Evolutionary conservation across 1,140 invertebrate genomes (phyloP), one percentile per base, ranked within the genome.

Genomic region (Heliconius himera): DNA sequence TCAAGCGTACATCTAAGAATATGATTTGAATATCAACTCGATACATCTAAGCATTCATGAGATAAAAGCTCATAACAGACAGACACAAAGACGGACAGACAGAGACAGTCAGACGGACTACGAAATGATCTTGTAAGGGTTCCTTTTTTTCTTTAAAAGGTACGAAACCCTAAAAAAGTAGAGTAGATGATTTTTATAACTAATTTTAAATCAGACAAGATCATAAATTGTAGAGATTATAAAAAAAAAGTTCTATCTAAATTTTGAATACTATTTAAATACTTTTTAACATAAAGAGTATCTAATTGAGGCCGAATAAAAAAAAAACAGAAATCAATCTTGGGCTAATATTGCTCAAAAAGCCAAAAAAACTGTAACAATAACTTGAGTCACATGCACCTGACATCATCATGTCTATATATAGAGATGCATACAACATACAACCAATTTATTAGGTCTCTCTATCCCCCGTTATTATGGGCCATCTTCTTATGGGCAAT

Each of bases 381-480:
- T 29, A 6, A 66, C 11, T 56, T 56, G 20, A 26, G 60, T 29
- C 26, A 26, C 60, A 22, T 66, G 22, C 72, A 79, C 81, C 26
- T 82, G 78, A 79, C 71, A 82, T 81, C 75, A 84, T 76, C 74
- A 51, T 54, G 22, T 33, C 86, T 93, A 93, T 87, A 89, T 89
- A 87, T 93, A 93, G 91, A 87, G 89, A 84, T 91, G 90, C 89
- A 84, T 72, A 71, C 73, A 82, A 33, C 86, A 84, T 72, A 71
- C 73, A 82, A 33, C 87, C 85, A 87, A 74, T 82, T 80, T 79
- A 41, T 9, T 18, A 82, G 89, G 85, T 74, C 84, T 84, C 81
- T 74, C 66, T 72, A 72, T 76, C 78, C 83, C 80, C 84, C 78
- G 84, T 85, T 89, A 88, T 83, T 77, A 82, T 72, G 73, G 26